Base-by-base conservation (phyloP, 2,888 invertebrate genomes). In the Tinea trinotella region DNA sequence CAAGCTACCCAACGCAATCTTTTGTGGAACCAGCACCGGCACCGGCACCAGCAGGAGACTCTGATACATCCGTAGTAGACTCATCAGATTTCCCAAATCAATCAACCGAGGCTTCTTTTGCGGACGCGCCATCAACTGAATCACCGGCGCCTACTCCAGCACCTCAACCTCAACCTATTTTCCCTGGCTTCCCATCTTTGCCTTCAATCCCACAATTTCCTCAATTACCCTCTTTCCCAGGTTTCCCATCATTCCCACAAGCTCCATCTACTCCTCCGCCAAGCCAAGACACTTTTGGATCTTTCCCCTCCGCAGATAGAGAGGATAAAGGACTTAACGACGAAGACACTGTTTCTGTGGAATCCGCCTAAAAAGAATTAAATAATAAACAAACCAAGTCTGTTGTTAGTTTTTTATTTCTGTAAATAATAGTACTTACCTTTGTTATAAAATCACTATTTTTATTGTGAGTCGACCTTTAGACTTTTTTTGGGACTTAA, bases 311-410 rank as follows among this genome's bases (percentile, higher is more conserved):
- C 10, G 64, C 63, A 1, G 59, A 57, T 19, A 67, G 63, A 35
- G 66, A 64, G n/a, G 71, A 74, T 56, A 66, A 67, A 59, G 72
- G 76, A 13, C 54, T 81, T 1, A 82, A 76, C 56, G 81, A 84
- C 20, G 84, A 81, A 67, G 85, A 85, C 54, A 76, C 84, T 10
- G 61, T 85, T 63, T 70, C 84, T n/a, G 74, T 85, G 52, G 85
- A 85, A 56, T 76, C 84, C 55, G 84, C 83, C 55, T 76, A 70
- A 66, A 12, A n/a, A 40, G 7, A 10, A 30, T 30, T 30, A 30
- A 30, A 30, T n/a, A n/a, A 24, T 40, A 40, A 40, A 40, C 40
- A 13, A 2, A 40, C n/a, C n/a, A 52, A 30, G 15, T 34, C 18
- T 48, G n/a, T n/a, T n/a, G n/a, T n/a, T n/a, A n/a, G n/a, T n/a